A percentile compares a stretch with the other conserved stretches of the same genome.
Evolutionary conservation across 2,888 invertebrate species (phyloP).

Genomic region (Tanytarsus gracilentus): DNA sequence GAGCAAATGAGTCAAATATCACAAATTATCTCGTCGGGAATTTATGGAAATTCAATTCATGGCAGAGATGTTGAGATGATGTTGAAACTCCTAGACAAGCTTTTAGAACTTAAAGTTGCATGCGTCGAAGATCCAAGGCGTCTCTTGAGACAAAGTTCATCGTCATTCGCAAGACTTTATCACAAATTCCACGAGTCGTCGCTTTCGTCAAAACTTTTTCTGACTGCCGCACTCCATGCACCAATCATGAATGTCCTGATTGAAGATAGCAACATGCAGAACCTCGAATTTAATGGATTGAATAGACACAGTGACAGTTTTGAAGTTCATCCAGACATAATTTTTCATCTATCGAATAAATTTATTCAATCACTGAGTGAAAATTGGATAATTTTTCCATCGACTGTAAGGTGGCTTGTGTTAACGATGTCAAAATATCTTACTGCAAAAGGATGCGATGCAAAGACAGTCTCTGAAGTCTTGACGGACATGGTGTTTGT

Average conservation of each 20-base stretch:
- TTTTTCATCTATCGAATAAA: conserved; percentile 67
- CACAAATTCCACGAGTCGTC: conserved; percentile 81
- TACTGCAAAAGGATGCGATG: conserved; percentile 46
- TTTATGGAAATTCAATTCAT: conserved; percentile 66
- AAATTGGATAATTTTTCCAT: conserved; percentile 84
- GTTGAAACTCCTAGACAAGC: conserved; percentile 53
- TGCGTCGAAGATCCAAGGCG: conserved; percentile 58
- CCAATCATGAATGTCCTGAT: conserved; percentile 86
- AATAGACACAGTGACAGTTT: conserved; percentile 37
- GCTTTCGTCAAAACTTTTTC: conserved; percentile 83
- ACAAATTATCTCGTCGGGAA: conserved; percentile 46
- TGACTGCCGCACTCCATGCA: conserved; percentile 82
- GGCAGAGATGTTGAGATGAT: conserved; percentile 64
- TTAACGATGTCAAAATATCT: conserved; percentile 69
- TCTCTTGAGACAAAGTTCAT: conserved; percentile 72
- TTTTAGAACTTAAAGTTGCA: conserved; percentile 63
- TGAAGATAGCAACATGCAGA: conserved; percentile 84
- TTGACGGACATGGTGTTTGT: conserved; percentile 90
- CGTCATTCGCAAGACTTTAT: conserved; percentile 79
- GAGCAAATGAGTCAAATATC: conserved; percentile 39
- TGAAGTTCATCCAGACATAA: conserved; percentile 41
- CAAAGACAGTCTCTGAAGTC: conserved; percentile 49
- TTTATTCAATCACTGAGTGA: conserved; percentile 76
- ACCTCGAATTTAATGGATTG: conserved; percentile 75
- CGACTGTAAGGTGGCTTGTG: conserved; percentile 81